Evolutionary conservation across 2,797 vertebrate species (phyloP).

Genomic region (Erpetoichthys calabaricus): DNA sequence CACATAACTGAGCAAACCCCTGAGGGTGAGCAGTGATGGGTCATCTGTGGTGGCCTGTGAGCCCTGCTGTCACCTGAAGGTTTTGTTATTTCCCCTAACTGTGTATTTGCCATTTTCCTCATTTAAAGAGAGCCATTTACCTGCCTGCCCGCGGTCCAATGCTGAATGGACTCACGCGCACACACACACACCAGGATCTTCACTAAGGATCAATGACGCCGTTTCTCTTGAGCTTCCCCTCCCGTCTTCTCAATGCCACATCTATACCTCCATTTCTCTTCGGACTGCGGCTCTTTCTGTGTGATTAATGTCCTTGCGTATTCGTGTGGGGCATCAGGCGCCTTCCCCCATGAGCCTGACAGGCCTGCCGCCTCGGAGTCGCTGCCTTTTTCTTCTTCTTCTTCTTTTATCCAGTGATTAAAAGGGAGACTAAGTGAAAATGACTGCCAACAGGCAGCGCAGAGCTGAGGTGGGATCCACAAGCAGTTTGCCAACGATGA

Average conservation of each 20-base stretch:
- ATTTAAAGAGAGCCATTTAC: too few relatives aligned
- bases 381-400: constrained; percentile 33
- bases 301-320: constrained; percentile 44
- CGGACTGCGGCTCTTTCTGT: constrained; percentile 12
- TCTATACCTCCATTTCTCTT: constrained; percentile 2
- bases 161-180: too few relatives aligned
- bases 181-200: too few relatives aligned
- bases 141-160: too few relatives aligned
- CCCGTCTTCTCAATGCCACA: background rate
- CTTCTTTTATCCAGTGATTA: constrained; percentile 34
- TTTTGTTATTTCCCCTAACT: too few relatives aligned
- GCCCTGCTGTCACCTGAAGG: too few relatives aligned
- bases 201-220: too few relatives aligned
- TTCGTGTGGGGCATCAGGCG: constrained; percentile 40
- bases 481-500: constrained; percentile 34
- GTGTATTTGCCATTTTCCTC: too few relatives aligned
- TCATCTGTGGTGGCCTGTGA: too few relatives aligned
- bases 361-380: constrained; percentile 29
- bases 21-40: too few relatives aligned
- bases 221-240: background rate
- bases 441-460: constrained; percentile 51
- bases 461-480: constrained; percentile 39
- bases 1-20: too few relatives aligned
- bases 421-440: constrained; percentile 55
- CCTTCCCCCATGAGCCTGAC: constrained; percentile 34